Evolutionary conservation across 2,888 invertebrate species (phyloP).

Genomic region (Torymus auratus): DNA sequence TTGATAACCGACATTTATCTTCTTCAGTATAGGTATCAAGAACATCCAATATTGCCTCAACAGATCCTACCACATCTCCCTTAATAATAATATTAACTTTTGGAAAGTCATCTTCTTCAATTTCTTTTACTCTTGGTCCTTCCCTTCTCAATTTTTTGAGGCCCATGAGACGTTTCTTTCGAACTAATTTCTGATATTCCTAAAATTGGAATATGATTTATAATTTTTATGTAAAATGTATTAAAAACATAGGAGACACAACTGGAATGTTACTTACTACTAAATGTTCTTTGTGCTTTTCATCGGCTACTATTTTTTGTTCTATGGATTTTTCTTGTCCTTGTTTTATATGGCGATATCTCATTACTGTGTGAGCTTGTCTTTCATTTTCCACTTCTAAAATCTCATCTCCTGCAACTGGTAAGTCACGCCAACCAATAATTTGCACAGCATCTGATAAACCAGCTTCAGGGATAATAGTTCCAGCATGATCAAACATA

Average conservation of each 20-base stretch:
- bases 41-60: slow-evolving; percentile 95
- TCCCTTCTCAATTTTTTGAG: slow-evolving; percentile 78
- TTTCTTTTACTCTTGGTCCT: slow-evolving; percentile 78
- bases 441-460: slow-evolving; percentile 91
- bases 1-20: slow-evolving; percentile 85
- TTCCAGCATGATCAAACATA: slow-evolving; percentile 88
- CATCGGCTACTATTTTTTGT: slow-evolving; percentile 81
- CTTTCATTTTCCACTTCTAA: slow-evolving; percentile 89
- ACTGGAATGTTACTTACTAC: slow-evolving; percentile 67
- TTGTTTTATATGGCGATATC: slow-evolving; percentile 81
- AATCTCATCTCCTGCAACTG: slow-evolving; percentile 91
- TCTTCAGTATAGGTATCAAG: slow-evolving; percentile 88
- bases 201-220: slow-evolving; percentile 60
- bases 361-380: slow-evolving; percentile 83
- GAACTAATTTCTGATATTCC: slow-evolving; percentile 82
- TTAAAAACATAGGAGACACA: no score
- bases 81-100: slow-evolving; percentile 82
- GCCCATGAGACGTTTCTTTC: slow-evolving; percentile 81
- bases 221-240: no score
- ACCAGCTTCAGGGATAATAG: slow-evolving; percentile 82
- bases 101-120: slow-evolving; percentile 78
- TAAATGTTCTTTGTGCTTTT: slow-evolving; percentile 83
- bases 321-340: slow-evolving; percentile 81
- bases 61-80: slow-evolving; percentile 96
- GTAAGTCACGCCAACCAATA: slow-evolving; percentile 94